These are phyloP conservation scores for Cossypha dichroa DNA, from an alignment of 2,797 vertebrate genomes.

Conservation along the genomic window DNA sequence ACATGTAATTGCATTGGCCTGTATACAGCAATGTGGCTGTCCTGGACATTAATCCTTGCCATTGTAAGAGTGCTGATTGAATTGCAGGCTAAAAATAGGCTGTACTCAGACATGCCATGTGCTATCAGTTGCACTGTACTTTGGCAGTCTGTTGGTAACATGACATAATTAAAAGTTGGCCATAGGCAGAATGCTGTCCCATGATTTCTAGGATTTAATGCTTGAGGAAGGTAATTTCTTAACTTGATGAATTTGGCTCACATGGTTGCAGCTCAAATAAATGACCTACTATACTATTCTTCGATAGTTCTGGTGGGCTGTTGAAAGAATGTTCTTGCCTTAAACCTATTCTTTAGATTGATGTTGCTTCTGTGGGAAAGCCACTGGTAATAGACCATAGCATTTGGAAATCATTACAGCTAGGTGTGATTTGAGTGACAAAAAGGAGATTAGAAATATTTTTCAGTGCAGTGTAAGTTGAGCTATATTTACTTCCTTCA, in stretches of 20 bases:
- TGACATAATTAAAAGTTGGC: constrained; percentile 22
- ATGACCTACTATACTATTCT: background rate
- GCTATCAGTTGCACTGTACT: background rate
- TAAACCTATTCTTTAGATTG: background rate
- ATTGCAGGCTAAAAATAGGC: constrained; percentile 76
- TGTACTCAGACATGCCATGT: constrained; percentile 61
- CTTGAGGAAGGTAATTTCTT: background rate
- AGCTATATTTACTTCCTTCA: constrained; percentile 32
- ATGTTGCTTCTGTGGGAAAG: background rate
- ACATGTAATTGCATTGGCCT: constrained; percentile 33
- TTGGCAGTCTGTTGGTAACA: constrained; percentile 10
- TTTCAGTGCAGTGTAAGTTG: background rate
- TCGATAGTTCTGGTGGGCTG: background rate
- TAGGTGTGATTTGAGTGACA: constrained; percentile 39
- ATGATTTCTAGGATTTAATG: background rate
- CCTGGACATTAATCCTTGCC: constrained; percentile 22
- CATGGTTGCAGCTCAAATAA: background rate
- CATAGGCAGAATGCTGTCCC: background rate
- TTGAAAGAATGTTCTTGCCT: background rate
- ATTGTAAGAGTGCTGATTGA: constrained; percentile 45
- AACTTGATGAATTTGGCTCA: background rate
- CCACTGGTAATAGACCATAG: background rate
- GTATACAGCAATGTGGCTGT: background rate
- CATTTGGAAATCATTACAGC: constrained; percentile 22
- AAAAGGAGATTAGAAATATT: constrained; percentile 37